Conservation (phyloP, 2,888 invertebrate species). For the Xestia sexstrigata region DNA sequence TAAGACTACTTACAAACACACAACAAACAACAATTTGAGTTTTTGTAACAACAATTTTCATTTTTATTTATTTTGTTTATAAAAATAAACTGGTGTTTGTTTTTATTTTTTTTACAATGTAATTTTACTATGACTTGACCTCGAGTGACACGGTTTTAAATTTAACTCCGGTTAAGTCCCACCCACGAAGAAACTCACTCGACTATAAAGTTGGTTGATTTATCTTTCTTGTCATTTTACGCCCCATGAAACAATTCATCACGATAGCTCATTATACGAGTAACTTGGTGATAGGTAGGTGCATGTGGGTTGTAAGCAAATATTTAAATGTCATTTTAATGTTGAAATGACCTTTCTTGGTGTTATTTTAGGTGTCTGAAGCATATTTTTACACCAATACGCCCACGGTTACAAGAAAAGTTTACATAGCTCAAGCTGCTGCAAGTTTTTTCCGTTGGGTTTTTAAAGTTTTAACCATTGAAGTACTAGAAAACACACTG, state of each 20-base stretch:
- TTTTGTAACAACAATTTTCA: too few relatives aligned
- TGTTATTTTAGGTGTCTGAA: conserved; percentile 21
- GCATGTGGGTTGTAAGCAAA: conserved; percentile 1
- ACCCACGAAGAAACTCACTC: conserved; percentile 27
- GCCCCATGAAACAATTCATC: not conserved
- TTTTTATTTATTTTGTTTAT: too few relatives aligned
- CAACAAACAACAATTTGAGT: too few relatives aligned
- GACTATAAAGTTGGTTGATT: conserved; percentile 20
- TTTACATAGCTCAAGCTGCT: not conserved
- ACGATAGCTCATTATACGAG: conserved; percentile 11
- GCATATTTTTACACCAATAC: conserved; percentile 11
- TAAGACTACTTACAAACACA: too few relatives aligned
- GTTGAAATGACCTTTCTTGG: conserved; percentile 23
- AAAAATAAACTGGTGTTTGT: too few relatives aligned
- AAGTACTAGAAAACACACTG: not conserved
- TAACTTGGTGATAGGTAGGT: not conserved
- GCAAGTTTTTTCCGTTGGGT: not conserved
- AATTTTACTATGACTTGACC: not conserved
- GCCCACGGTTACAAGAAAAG: conserved; percentile 2
- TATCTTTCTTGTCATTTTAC: conserved; percentile 27
- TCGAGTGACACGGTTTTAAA: conserved; percentile 18
- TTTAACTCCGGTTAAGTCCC: conserved; percentile 9
- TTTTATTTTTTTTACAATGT: not conserved
- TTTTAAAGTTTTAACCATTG: not conserved
- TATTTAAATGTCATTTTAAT: conserved; percentile 37